phyloP scores from a whole-genome alignment of 2,888 invertebrate genomes.

The Hipparchia semele region DNA sequence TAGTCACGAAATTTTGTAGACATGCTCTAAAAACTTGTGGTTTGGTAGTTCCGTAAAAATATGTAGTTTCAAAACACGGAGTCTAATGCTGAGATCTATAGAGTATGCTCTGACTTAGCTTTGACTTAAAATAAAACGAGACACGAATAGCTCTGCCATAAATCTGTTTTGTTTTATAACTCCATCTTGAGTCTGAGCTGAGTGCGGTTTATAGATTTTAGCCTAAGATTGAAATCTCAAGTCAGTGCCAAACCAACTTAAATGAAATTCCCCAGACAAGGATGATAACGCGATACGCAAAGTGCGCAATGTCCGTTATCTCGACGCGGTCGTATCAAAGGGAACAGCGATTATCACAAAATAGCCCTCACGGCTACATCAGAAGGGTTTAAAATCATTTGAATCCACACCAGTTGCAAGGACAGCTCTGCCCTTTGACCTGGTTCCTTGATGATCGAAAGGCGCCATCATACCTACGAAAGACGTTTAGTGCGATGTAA shows the following conservation, averaged over 20 bases:
- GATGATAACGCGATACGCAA: constrained; percentile 39
- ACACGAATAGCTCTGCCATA: too few relatives aligned
- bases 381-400: constrained; percentile 62
- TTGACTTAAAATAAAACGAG: too few relatives aligned
- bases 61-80: too few relatives aligned
- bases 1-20: too few relatives aligned
- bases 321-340: constrained; percentile 70
- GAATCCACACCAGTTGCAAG: constrained; percentile 57
- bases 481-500: constrained; percentile 55
- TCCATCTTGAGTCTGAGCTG: too few relatives aligned
- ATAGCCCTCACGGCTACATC: constrained; percentile 53
- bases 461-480: constrained; percentile 53
- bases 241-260: neutral
- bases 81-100: too few relatives aligned
- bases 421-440: constrained; percentile 66
- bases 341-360: constrained; percentile 51
- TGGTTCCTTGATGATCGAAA: constrained; percentile 55
- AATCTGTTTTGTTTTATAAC: too few relatives aligned
- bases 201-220: too few relatives aligned
- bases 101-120: too few relatives aligned
- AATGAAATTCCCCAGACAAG: constrained; percentile 27
- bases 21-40: too few relatives aligned
- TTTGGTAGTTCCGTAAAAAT: too few relatives aligned
- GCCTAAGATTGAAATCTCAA: neutral
- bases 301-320: constrained; percentile 64